phyloP scores from a whole-genome alignment of 2,888 invertebrate genomes.

The Cephus pulcher region DNA sequence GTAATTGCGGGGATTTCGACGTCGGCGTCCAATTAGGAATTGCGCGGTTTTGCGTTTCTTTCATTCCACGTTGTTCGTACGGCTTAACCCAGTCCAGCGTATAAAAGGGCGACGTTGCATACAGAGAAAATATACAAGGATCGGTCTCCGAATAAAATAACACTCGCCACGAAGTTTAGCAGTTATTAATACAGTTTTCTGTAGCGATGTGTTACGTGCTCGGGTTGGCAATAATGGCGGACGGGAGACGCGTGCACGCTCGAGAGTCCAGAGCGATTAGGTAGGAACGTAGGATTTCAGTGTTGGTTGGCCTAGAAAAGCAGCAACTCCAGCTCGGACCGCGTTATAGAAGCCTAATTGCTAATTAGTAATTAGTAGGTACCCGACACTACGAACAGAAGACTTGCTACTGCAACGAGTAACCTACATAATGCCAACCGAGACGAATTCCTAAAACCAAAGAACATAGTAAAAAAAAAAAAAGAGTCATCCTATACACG shows the following conservation, averaged over 20 bases:
- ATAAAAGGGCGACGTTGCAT: not conserved
- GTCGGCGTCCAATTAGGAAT: not conserved
- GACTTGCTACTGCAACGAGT: conserved; percentile 17
- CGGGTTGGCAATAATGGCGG: not conserved
- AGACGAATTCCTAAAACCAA: conserved; percentile 8
- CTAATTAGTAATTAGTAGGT: conserved; percentile 53
- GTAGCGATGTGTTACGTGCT: not conserved
- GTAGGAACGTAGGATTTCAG: conserved; percentile 40
- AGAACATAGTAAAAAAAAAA: not conserved
- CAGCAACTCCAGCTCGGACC: conserved; percentile 27
- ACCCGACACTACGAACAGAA: conserved; percentile 17
- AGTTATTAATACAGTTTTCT: not conserved
- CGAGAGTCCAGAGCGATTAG: conserved; percentile 32
- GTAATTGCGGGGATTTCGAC: not conserved
- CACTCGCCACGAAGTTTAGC: not conserved
- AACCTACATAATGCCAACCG: conserved; percentile 18
- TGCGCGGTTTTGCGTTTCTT: not conserved
- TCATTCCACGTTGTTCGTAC: not conserved
- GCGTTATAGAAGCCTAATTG: conserved; percentile 44
- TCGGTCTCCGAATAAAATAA: not conserved
- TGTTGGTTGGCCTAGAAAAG: conserved; percentile 46
- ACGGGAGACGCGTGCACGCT: not conserved
- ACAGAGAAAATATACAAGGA: not conserved
- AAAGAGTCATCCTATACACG: not conserved
- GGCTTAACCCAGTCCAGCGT: not conserved